Evolutionary conservation across 2,113 vertebrate genomes (phyloP), one percentile per base, ranked within the genome.

Genomic region (Cavia aperea): DNA sequence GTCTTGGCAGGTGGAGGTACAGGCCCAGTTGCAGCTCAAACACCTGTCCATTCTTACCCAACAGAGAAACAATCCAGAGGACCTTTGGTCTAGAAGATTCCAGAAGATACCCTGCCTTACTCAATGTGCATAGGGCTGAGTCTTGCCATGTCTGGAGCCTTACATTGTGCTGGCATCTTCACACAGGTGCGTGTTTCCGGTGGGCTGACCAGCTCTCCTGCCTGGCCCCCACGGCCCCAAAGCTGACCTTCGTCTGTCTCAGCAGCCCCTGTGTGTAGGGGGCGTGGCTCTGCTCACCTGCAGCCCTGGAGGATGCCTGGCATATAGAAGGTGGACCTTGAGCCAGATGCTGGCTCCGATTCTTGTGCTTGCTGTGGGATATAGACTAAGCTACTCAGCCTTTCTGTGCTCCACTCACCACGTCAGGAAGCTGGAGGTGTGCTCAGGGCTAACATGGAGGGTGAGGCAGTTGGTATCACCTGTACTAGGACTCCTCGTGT

Each of bases 171-270:
- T 26, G 29, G 2, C 1, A 2, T 78, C 24, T 81, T 60, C 49
- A 29, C 2, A 21, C 0, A 1, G 19, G 56, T 39, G 60, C n/a
- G 43, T 2, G 23, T 85, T 85, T 39, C 51, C 63, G 4, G 5
- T 1, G 3, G 72, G 39, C 58, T n/a, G 51, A 63, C 31, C 14
- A 2, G 24, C 14, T n/a, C 14, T 24, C 29, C 62, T 68, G 2
- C 12, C 5, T 0, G 4, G 49, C 68, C 83, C 10, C 78, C 2
- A 8, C 60, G n/a, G 6, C 39, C 3, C 33, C 39, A 7, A 15
- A 24, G 43, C 15, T 15, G 31, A n/a, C 70, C 78, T 81, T 77
- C 26, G 1, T 21, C 43, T 11, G 26, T 81, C 49, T 81, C 0
- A 1, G 33, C 6, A 4, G 73, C 2, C 11, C 43, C 54, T 23